A percentile compares a stretch with the other conserved stretches of the same genome.
Conservation (phyloP, 2,113 vertebrate genomes). For the Limanda limanda region DNA sequence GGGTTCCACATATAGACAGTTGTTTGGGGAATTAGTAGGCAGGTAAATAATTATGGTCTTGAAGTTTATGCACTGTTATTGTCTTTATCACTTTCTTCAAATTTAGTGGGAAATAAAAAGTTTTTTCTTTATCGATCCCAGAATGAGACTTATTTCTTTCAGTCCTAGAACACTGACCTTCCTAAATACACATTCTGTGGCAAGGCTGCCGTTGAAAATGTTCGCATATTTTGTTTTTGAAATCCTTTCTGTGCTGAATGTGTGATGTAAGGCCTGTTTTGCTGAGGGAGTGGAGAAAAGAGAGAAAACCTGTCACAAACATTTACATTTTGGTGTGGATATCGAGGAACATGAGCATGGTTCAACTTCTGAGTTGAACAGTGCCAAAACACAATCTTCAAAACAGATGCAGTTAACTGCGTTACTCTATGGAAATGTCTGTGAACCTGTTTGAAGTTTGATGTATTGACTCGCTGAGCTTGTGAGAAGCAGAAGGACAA, state of each 20-base stretch:
- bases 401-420: background rate
- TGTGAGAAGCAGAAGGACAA: background rate
- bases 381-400: background rate
- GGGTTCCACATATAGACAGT: too few relatives aligned
- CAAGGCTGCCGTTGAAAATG: background rate
- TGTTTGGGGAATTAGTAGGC: too few relatives aligned
- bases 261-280: background rate
- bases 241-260: background rate
- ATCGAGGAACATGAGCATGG: background rate
- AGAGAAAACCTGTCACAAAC: background rate
- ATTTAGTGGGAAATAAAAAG: background rate
- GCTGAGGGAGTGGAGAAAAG: background rate
- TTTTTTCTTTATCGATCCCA: background rate
- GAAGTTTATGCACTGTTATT: too few relatives aligned
- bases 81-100: background rate
- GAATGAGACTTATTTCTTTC: too few relatives aligned
- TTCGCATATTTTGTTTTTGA: background rate
- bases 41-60: too few relatives aligned
- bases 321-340: background rate
- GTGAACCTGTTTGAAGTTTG: background rate
- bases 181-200: too few relatives aligned
- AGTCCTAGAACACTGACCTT: too few relatives aligned
- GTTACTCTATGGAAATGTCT: background rate
- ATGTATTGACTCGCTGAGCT: background rate
- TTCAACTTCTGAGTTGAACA: too few relatives aligned